These are phyloP conservation scores for Amphipoea oculea DNA, from an alignment of 2,888 invertebrate species.

Conservation along the genomic window DNA sequence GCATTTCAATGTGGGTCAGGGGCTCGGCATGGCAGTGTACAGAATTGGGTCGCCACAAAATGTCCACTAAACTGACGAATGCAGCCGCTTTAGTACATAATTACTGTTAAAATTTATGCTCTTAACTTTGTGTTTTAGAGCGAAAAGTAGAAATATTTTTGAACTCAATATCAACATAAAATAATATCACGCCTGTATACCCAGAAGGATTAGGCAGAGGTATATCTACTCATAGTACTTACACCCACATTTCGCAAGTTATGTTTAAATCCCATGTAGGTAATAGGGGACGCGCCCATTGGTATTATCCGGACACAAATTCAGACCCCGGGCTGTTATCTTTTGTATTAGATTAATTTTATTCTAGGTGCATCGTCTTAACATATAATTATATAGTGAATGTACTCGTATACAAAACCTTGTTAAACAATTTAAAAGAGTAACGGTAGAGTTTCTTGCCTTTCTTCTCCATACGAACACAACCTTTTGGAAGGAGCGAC, in stretches of 20 bases:
- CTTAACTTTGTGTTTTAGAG: background rate
- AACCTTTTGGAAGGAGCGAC: too few relatives aligned
- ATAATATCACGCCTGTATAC: background rate
- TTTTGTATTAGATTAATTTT: too few relatives aligned
- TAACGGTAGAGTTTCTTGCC: too few relatives aligned
- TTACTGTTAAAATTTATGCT: constrained; percentile 22
- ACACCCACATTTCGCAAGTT: background rate
- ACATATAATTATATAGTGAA: too few relatives aligned
- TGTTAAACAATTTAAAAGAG: too few relatives aligned
- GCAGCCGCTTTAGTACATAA: constrained; percentile 32
- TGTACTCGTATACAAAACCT: too few relatives aligned
- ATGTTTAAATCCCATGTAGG: background rate
- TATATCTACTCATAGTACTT: background rate
- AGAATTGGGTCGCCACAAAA: constrained; percentile 73
- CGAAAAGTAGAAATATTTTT: background rate
- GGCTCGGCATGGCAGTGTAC: constrained; percentile 53
- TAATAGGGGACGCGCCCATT: background rate
- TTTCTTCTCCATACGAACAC: too few relatives aligned
- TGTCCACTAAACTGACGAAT: constrained; percentile 52
- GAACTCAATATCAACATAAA: background rate
- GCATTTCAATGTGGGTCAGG: constrained; percentile 79
- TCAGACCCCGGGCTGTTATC: background rate
- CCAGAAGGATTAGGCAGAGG: background rate
- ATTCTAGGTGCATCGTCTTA: too few relatives aligned
- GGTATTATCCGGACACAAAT: background rate